Evolutionary conservation across 2,113 vertebrate species (phyloP).

Genomic region (Chlorodrepanis virens): DNA sequence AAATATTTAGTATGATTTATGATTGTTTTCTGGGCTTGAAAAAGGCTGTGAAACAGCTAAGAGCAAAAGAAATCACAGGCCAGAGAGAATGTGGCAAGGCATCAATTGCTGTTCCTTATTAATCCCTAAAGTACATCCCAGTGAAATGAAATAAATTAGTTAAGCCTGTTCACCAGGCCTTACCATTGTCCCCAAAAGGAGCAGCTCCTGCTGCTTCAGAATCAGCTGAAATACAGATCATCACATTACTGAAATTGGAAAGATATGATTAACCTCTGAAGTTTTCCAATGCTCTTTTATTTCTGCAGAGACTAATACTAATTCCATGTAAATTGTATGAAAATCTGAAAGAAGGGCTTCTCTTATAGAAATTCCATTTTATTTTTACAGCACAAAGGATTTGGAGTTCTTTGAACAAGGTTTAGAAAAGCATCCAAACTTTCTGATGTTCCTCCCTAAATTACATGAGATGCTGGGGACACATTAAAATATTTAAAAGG

Average conservation of each 20-base stretch:
- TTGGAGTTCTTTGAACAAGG: neutral
- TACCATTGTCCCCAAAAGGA: neutral
- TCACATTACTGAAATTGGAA: neutral
- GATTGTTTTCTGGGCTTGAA: slow-evolving; percentile 34
- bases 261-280: neutral
- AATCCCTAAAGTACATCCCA: slow-evolving; percentile 24
- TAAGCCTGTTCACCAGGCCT: slow-evolving; percentile 26
- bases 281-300: neutral
- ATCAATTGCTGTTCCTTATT: slow-evolving; percentile 60
- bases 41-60: slow-evolving; percentile 44
- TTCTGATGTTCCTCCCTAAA: slow-evolving; percentile 43
- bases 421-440: slow-evolving; percentile 36
- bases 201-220: neutral
- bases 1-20: slow-evolving; percentile 60
- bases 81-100: slow-evolving; percentile 39
- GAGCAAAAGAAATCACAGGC: slow-evolving; percentile 18
- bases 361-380: neutral
- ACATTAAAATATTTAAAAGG: slow-evolving; percentile 40
- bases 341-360: neutral
- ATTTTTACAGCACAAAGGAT: neutral
- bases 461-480: neutral
- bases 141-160: slow-evolving; percentile 30
- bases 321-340: neutral
- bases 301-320: neutral
- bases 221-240: neutral